Base-by-base conservation (phyloP, 2,888 invertebrate genomes). In the Rapana venosa region DNA sequence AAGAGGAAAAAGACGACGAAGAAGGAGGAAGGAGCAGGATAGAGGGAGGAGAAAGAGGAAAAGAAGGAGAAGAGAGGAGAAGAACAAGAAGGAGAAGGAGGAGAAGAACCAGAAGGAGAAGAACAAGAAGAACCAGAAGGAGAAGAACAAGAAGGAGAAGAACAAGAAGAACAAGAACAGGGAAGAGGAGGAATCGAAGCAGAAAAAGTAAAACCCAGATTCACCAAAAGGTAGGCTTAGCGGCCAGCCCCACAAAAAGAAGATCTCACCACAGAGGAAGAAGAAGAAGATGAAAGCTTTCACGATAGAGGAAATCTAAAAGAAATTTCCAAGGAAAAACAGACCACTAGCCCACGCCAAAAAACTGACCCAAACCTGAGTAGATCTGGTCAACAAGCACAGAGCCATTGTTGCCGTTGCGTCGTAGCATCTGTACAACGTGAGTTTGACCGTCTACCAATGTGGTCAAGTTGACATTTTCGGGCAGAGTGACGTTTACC, bases 301-400 rank as follows among this genome's bases (percentile, higher is more conserved):
- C 81, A 22, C 36, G 58, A 85, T 58, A 26, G 56, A 30, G 83
- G 58, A 70, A n/a, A 15, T 22, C 30, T 56, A 15, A n/a, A 17
- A 86, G 56, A 15, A 58, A 58, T 26, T 26, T 47, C 47, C 47
- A 86, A 56, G 32, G 32, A 26, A 32, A 66, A 70, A 87, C 35
- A 32, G 13, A 13, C 30, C 58, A 56, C 47, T 58, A 32, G n/a
- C 70, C 35, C 87, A 77, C 22, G 74, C 30, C 26, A 58, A 32
- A 61, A 58, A 32, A 61, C 26, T 32, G 20, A 47, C 30, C 81
- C 81, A 84, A 90, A 91, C 91, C 91, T 91, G 66, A 84, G 70
- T 89, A 91, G 58, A 79, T 87, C 35, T 56, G 81, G 88, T 91
- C 91, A 30, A 91, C 87, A 58, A 90, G n/a, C 47, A 91, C 15